A percentile compares a stretch with the other conserved stretches of the same genome.
phyloP scores from a whole-genome alignment of 1,140 invertebrate genomes.

The Myzus persicae region DNA sequence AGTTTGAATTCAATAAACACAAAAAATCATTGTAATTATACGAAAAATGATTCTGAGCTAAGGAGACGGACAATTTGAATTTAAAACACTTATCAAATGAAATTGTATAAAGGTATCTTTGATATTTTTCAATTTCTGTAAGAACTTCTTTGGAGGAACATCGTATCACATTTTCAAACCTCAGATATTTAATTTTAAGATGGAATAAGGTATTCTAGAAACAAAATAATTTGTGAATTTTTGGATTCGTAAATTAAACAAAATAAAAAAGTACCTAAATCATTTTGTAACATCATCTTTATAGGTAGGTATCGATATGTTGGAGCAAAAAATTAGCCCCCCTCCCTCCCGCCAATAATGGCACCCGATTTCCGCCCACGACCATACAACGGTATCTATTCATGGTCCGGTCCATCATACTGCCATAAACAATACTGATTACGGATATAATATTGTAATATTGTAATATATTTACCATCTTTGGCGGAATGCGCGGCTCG shows the following conservation, averaged over 20 bases:
- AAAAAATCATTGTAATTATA: background rate
- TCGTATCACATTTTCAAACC: too few species aligned
- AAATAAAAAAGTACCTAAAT: too few species aligned
- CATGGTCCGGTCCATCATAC: background rate
- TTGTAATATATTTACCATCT: slow-evolving; percentile 16
- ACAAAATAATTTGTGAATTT: too few species aligned
- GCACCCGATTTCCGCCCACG: background rate
- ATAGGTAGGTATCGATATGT: background rate
- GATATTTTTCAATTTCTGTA: background rate
- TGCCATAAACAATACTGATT: background rate
- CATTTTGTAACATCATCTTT: background rate
- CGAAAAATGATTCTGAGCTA: background rate
- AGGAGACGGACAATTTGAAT: background rate
- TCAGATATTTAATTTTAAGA: too few species aligned
- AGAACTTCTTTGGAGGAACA: background rate
- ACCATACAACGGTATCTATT: background rate
- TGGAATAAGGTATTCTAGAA: too few species aligned
- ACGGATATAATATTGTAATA: background rate
- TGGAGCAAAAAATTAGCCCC: background rate
- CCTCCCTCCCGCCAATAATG: background rate
- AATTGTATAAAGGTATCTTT: background rate
- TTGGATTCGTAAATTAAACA: too few species aligned
- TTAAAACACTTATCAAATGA: background rate
- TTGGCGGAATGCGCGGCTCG: slow-evolving; percentile 33
- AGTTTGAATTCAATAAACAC: background rate